Evolutionary conservation across 2,797 vertebrate species (phyloP), one percentile per base, ranked within the genome.

Genomic region (Nothura maculosa): DNA sequence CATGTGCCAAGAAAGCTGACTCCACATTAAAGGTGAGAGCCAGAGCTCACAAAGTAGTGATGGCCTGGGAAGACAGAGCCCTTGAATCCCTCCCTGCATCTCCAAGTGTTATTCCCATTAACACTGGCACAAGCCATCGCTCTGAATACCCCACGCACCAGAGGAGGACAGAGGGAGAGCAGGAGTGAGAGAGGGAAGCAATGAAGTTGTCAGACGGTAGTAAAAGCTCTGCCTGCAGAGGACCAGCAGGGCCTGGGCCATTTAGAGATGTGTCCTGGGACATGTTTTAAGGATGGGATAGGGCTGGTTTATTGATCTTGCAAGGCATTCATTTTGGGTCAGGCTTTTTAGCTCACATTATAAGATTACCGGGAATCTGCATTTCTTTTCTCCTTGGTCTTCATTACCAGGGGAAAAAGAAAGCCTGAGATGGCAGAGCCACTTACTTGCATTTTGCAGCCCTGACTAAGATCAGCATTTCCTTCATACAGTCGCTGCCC

Each of bases 11-110:
- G 74, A 93, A 96, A 93, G 80, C 89, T 93, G 94, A 89, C 95
- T 95, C 81, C 72, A 94, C 85, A 92, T 95, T 94, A 96, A 95
- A 96, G 90, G 92, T 96, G 95, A 96, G 95, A 96, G 83, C 83
- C 95, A 90, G 90, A 94, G 91, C 81, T 93, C n/a, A 22, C 92
- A 92, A 92, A 82, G 52, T 52, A 61, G 63, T 34, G 68, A 86
- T 88, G 90, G 81, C 75, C 66, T 84, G 91, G 91, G 91, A 96
- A 87, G 92, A 86, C 32, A 79, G 80, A 90, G 76, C 77, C 74
- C 89, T 91, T 73, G 87, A 83, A 90, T 90, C 57, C 57, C 57
- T 92, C 75, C 88, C 90, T 83, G 80, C 86, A 36, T 30, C 48
- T 95, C 85, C 52, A 68, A 70, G 92, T 90, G 83, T 85, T 93